These are phyloP conservation scores for Apis laboriosa DNA, from an alignment of 1,140 invertebrate genomes.

Conservation along the genomic window DNA sequence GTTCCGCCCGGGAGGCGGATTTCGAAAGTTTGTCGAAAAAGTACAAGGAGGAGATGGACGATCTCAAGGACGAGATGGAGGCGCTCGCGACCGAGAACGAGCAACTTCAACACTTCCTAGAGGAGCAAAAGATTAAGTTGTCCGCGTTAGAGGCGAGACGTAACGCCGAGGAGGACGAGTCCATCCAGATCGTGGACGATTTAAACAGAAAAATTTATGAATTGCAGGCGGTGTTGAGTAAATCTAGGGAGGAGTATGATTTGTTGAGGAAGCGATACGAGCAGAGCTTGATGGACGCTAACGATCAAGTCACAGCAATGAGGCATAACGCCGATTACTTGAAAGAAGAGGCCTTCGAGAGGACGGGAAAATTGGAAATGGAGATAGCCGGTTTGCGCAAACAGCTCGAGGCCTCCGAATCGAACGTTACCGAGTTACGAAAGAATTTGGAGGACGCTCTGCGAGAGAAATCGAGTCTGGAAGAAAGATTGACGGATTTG, in stretches of 20 bases:
- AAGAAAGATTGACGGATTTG: constrained; percentile 70
- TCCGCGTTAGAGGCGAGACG: constrained; percentile 67
- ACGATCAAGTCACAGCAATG: constrained; percentile 68
- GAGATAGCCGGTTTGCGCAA: constrained; percentile 39
- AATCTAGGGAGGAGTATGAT: constrained; percentile 68
- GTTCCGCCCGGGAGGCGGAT: constrained; percentile 20
- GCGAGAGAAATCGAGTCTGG: constrained; percentile 74
- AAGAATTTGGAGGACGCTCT: constrained; percentile 72
- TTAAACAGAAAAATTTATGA: constrained; percentile 60
- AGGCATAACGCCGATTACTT: constrained; percentile 65
- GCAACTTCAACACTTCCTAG: constrained; percentile 85
- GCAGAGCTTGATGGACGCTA: constrained; percentile 69
- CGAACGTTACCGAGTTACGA: constrained; percentile 53
- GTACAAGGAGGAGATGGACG: constrained; percentile 76
- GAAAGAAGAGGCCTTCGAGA: constrained; percentile 62
- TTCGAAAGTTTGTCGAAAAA: constrained; percentile 54
- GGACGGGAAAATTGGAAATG: constrained; percentile 26
- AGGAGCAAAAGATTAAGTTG: constrained; percentile 80
- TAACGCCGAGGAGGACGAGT: constrained; percentile 53
- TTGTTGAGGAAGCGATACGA: constrained; percentile 69
- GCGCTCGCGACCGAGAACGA: constrained; percentile 87
- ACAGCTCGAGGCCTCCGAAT: background rate
- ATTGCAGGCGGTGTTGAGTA: constrained; percentile 61
- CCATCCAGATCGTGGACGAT: constrained; percentile 61
- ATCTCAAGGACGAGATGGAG: constrained; percentile 81